A percentile compares a stretch with the other conserved stretches of the same genome.
These are phyloP conservation scores for Spatulosminthurus flaviceps DNA, from an alignment of 2,888 invertebrate genomes.

Conservation along the genomic window DNA sequence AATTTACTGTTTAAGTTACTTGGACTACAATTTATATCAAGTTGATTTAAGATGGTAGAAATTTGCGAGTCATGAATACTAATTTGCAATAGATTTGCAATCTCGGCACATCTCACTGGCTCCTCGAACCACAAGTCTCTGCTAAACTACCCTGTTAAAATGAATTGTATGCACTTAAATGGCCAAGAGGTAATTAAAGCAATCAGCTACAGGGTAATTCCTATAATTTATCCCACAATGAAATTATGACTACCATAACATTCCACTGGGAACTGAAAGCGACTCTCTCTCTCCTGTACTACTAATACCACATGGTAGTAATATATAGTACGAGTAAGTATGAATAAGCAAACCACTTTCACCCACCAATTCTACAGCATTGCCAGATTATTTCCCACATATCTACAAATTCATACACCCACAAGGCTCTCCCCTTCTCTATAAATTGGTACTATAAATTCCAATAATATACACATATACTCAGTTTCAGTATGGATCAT, in stretches of 20 bases:
- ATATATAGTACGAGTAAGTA: too few species aligned
- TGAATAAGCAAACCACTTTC: too few species aligned
- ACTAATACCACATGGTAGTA: too few species aligned
- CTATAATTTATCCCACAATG: constrained; percentile 18
- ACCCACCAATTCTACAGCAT: too few species aligned
- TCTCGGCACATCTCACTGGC: neutral
- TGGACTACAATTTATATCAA: too few species aligned
- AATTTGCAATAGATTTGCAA: constrained; percentile 19
- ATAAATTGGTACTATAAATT: too few species aligned
- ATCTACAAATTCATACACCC: too few species aligned
- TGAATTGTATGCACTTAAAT: constrained; percentile 25
- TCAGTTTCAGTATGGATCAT: neutral
- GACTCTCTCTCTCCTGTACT: neutral
- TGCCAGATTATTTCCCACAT: too few species aligned
- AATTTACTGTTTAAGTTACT: too few species aligned
- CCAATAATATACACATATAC: too few species aligned
- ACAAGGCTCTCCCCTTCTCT: too few species aligned
- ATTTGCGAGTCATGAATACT: constrained; percentile 38
- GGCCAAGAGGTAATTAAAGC: constrained; percentile 30
- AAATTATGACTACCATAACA: constrained; percentile 7
- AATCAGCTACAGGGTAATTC: constrained; percentile 26
- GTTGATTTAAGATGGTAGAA: neutral
- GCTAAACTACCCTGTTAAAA: constrained; percentile 19
- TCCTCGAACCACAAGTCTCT: neutral
- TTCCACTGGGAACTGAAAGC: neutral